Evolutionary conservation across 2,113 vertebrate species (phyloP), one percentile per base, ranked within the genome.

Genomic region (Prunella himalayana): DNA sequence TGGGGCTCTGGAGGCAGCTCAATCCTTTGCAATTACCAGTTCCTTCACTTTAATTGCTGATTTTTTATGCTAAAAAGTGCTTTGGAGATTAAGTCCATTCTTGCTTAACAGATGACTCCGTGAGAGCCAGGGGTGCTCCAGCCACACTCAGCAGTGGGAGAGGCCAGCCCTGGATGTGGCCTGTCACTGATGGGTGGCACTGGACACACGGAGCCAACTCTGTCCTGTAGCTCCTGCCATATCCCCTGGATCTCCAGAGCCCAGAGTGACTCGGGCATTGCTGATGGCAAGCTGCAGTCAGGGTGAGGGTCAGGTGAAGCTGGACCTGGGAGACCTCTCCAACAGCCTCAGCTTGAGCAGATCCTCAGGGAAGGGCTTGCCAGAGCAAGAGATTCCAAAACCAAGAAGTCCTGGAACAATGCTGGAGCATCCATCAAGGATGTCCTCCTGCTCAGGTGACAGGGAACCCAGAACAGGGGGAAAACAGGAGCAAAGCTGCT

Each of bases 401-500:
- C 24, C 44, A 59, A 18, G 23, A 76, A 66, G 42, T 47, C 41
- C 33, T 53, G 70, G 30, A 61, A 35, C 44, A 50, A 54, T 7
- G 0, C 57, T 42, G 45, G 83, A 88, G 51, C 5, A 6, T 66
- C 14, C 71, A 47, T 19, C 0, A 0, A 72, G 33, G 82, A 72
- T 3, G 1, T 75, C 23, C 10, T 24, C 50, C 56, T 0, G 0
- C 50, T 25, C 7, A 3, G 75, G 49, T 33, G 39, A 41, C 3
- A 4, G 20, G 39, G 54, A 85, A 78, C 18, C 6, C 60, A 44
- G 23, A 51, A 47, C 1, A 9, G 11, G 15, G 15, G 35, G 15
- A 66, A 59, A 31, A 45, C 35, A 54, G 60, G 22, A 82, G 39
- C n/a, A 21, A 86, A 4, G 3, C 5, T 42, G 18, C n/a, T 57